Conservation (phyloP, 2,797 vertebrate genomes). For the Spea hammondii region DNA sequence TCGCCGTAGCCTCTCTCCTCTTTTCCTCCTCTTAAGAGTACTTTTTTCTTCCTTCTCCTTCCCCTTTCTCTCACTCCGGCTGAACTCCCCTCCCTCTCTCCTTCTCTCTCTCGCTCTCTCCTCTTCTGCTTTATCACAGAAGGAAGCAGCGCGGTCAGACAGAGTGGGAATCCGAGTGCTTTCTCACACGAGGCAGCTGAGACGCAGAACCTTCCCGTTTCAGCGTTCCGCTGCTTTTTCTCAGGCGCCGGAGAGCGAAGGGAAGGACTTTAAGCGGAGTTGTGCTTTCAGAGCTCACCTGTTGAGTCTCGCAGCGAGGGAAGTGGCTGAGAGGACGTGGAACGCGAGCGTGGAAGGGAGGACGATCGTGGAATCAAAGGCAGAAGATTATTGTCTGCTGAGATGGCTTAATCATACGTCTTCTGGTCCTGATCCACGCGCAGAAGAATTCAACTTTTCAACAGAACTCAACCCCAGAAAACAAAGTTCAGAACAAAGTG, state of each 20-base stretch:
- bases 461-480: too few relatives aligned
- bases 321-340: neutral
- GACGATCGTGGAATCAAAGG: neutral
- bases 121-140: slow-evolving; percentile 55
- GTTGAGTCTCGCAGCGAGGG: slow-evolving; percentile 23
- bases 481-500: too few relatives aligned
- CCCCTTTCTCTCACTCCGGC: slow-evolving; percentile 17
- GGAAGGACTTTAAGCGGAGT: neutral
- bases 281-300: neutral
- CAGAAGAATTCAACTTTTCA: neutral
- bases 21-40: neutral
- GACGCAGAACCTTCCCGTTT: neutral
- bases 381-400: slow-evolving; percentile 3
- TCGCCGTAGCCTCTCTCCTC: neutral
- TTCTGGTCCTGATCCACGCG: slow-evolving; percentile 24
- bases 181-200: too few relatives aligned
- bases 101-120: neutral
- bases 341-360: neutral
- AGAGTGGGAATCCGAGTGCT: neutral
- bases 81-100: slow-evolving; percentile 16
- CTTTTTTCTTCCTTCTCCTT: slow-evolving; percentile 1
- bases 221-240: too few relatives aligned
- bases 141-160: slow-evolving; percentile 26
- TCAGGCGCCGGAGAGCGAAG: neutral
- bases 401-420: slow-evolving; percentile 20